Evolutionary conservation across 2,888 invertebrate species (phyloP).

Genomic region (Sarcophaga variegata): DNA sequence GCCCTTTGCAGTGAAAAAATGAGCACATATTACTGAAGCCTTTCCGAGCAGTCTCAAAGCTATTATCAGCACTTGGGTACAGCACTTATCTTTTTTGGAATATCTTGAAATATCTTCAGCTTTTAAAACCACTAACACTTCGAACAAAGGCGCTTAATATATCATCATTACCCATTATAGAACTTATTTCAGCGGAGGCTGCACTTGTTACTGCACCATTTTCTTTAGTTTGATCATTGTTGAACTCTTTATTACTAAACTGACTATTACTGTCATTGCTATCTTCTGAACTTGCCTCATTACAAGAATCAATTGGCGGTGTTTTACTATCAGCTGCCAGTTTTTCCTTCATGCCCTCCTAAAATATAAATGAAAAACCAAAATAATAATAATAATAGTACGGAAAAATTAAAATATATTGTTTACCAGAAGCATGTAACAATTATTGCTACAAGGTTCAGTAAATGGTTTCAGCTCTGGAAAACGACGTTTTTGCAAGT

Average conservation of each 20-base stretch:
- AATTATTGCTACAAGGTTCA: conserved; percentile 93
- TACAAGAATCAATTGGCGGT: conserved; percentile 91
- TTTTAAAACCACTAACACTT: too few relatives aligned
- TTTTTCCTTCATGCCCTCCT: conserved; percentile 94
- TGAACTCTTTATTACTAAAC: conserved; percentile 84
- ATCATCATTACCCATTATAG: conserved; percentile 78
- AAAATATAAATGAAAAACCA: conserved; percentile 21
- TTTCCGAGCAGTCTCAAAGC: too few relatives aligned
- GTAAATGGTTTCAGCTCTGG: conserved; percentile 93
- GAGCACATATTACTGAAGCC: too few relatives aligned
- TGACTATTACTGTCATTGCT: conserved; percentile 94
- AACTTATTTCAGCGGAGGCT: conserved; percentile 80
- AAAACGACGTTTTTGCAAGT: conserved; percentile 92
- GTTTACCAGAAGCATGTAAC: conserved; percentile 92
- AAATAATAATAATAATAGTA: not conserved
- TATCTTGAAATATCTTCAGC: too few relatives aligned
- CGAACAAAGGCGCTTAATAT: too few relatives aligned
- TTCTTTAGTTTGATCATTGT: conserved; percentile 79
- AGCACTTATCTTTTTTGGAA: too few relatives aligned
- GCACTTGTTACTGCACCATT: conserved; percentile 78
- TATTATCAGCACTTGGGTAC: too few relatives aligned
- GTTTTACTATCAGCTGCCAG: conserved; percentile 84
- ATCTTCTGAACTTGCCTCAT: conserved; percentile 96
- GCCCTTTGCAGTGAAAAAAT: too few relatives aligned
- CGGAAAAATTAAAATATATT: conserved; percentile 5